Conservation (phyloP, 1,140 invertebrate genomes). For the Catajapyx aquilonaris region DNA sequence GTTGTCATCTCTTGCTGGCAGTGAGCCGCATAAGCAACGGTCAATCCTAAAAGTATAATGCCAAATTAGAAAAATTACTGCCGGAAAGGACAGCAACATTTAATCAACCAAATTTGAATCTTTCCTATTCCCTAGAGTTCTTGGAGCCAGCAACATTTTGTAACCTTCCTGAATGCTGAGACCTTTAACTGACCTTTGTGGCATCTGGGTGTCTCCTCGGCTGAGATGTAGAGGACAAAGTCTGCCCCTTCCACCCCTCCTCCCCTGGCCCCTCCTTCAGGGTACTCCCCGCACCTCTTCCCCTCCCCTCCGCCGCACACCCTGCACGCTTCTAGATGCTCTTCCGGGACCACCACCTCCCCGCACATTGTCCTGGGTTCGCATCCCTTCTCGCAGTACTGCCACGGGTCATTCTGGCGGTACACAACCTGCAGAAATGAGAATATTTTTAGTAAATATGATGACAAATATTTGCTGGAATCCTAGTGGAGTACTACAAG, state of each 20-base stretch:
- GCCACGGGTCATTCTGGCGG: constrained; percentile 39
- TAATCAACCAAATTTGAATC: constrained; percentile 3
- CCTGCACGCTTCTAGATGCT: constrained; percentile 75
- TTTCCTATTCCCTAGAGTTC: background rate
- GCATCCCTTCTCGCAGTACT: constrained; percentile 76
- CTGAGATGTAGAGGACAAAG: constrained; percentile 94
- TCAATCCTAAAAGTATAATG: too few relatives aligned
- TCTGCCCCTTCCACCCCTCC: constrained; percentile 66
- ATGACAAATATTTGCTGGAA: too few relatives aligned
- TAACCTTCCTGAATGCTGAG: constrained; percentile 3
- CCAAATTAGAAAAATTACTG: too few relatives aligned
- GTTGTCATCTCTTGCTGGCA: constrained; percentile 88
- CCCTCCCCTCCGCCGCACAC: constrained; percentile 35
- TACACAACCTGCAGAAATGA: constrained; percentile 59
- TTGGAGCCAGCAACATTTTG: background rate
- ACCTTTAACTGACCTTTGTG: constrained; percentile 28
- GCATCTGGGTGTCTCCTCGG: constrained; percentile 77
- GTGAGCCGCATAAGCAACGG: constrained; percentile 93
- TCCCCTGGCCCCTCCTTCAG: constrained; percentile 24
- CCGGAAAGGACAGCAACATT: background rate
- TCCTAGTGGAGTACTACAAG: too few relatives aligned
- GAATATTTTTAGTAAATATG: too few relatives aligned
- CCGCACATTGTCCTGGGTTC: constrained; percentile 74
- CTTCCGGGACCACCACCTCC: constrained; percentile 73
- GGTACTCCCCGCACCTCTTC: constrained; percentile 11